Evolutionary conservation across 2,797 vertebrate species (phyloP).

Genomic region (Rhadinocentrus ornatus): DNA sequence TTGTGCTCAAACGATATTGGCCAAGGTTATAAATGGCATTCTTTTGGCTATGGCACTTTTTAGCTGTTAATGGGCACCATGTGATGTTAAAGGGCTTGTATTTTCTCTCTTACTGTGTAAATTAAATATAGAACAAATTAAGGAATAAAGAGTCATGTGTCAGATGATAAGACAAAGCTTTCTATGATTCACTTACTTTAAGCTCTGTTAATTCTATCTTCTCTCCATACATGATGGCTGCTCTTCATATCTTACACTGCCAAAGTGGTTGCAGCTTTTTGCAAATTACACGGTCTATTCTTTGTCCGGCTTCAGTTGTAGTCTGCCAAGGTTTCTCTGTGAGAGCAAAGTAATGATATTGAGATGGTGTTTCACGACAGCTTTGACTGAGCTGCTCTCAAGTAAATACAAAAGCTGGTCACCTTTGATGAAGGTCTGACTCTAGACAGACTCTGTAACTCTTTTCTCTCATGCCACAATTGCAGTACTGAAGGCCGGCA

Average conservation of each 20-base stretch:
- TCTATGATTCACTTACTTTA: conserved; percentile 23
- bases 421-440: conserved; percentile 34
- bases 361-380: conserved; percentile 37
- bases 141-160: conserved; percentile 5
- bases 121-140: conserved; percentile 27
- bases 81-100: neutral
- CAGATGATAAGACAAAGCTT: conserved; percentile 9
- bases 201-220: conserved; percentile 18
- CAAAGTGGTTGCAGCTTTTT: conserved; percentile 33
- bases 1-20: conserved; percentile 60
- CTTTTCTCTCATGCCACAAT: conserved; percentile 29
- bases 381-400: conserved; percentile 26
- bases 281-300: conserved; percentile 22
- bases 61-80: conserved; percentile 20
- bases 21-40: conserved; percentile 54
- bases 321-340: conserved; percentile 32
- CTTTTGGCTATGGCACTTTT: conserved; percentile 53
- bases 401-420: conserved; percentile 39
- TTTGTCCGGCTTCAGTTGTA: conserved; percentile 30
- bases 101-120: conserved; percentile 13
- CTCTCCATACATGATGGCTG: conserved; percentile 17
- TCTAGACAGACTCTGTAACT: conserved; percentile 28
- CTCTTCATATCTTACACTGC: conserved; percentile 23
- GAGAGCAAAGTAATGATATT: conserved; percentile 28
- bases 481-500: conserved; percentile 69